phyloP scores from a whole-genome alignment of 2,797 vertebrate species.

The Sarcophilus harrisii region DNA sequence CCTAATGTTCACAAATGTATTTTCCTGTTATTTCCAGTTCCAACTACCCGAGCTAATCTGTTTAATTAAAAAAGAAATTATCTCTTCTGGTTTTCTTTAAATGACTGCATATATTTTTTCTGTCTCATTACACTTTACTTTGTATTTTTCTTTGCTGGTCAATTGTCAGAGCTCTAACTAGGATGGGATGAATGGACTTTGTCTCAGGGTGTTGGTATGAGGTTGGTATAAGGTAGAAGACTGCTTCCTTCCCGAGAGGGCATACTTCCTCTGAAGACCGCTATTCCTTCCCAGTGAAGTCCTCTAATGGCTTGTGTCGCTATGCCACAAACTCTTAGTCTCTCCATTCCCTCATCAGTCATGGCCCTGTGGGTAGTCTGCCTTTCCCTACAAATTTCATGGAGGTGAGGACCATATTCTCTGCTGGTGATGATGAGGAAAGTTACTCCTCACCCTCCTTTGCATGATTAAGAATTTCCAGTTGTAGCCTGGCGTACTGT shows the following conservation, averaged over 20 bases:
- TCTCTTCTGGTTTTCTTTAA: slow-evolving; percentile 30
- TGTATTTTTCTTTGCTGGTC: background rate
- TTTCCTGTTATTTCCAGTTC: slow-evolving; percentile 36
- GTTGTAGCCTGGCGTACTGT: background rate
- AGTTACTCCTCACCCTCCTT: background rate
- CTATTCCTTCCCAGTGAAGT: background rate
- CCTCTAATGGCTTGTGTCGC: background rate
- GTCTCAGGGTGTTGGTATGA: background rate
- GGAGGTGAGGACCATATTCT: background rate
- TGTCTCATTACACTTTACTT: background rate
- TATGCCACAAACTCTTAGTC: background rate
- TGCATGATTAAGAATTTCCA: background rate
- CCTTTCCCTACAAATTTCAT: background rate
- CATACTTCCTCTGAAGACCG: background rate
- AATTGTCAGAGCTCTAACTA: background rate
- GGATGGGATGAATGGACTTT: background rate
- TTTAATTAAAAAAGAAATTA: slow-evolving; percentile 28
- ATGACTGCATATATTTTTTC: background rate
- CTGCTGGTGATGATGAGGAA: background rate
- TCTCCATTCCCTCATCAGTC: background rate
- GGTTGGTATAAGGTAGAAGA: background rate
- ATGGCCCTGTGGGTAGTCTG: background rate
- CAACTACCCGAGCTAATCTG: slow-evolving; percentile 8
- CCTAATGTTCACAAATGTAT: background rate
- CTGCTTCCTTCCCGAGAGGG: background rate